phyloP scores from a whole-genome alignment of 2,113 vertebrate species.

The Myotis yumanensis region DNA sequence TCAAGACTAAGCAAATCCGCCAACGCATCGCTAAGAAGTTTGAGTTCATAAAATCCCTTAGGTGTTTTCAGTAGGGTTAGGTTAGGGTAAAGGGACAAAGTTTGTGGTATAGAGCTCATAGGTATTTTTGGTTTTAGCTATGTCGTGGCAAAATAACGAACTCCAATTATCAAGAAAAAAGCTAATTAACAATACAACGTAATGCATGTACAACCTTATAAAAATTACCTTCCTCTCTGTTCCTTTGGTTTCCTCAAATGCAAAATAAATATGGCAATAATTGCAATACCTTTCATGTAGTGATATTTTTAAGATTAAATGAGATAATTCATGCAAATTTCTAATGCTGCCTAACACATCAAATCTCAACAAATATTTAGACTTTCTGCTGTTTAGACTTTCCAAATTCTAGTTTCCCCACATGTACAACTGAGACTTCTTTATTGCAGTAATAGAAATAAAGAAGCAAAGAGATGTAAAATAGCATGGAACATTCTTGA shows the following conservation, averaged over 20 bases:
- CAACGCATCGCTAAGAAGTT: constrained; percentile 67
- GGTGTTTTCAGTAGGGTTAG: background rate
- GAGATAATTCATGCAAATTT: background rate
- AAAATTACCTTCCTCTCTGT: background rate
- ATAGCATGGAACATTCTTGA: background rate
- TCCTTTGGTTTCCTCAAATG: background rate
- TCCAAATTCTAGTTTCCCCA: background rate
- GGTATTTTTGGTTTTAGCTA: background rate
- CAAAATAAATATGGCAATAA: background rate
- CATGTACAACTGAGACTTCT: background rate
- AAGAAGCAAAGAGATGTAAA: background rate
- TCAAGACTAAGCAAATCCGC: constrained; percentile 78
- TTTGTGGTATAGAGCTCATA: background rate
- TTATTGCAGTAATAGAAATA: background rate
- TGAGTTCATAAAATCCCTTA: constrained; percentile 25
- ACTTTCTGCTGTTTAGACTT: background rate
- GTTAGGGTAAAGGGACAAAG: background rate
- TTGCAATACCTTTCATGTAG: background rate
- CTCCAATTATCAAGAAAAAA: background rate
- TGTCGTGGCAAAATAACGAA: background rate
- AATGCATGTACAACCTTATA: background rate
- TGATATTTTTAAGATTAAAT: background rate
- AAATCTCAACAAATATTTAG: background rate
- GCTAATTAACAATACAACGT: background rate
- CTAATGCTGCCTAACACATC: background rate